Base-by-base conservation (phyloP, 2,797 vertebrate genomes). In the Xenopus petersii region DNA sequence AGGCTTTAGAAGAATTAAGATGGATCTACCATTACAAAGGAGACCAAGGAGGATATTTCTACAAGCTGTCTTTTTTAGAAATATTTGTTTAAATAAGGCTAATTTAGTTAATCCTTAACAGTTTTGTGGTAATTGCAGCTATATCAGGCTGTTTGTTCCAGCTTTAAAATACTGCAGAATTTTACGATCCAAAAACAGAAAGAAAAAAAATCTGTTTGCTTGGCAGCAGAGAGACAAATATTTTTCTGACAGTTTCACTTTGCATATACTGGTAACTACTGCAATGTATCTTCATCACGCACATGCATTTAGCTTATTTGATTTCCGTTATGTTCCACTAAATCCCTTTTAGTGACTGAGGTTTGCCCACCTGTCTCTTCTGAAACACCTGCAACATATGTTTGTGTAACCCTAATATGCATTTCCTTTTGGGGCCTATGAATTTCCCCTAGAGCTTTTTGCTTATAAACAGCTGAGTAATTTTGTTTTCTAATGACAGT, bases 291-390 rank as follows among this genome's bases (percentile, higher is more conserved):
- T 13, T 8, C 83, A 81, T 86, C 69, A 70, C 77, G 85, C 81
- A 80, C 79, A 79, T 79, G 81, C 75, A 75, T 83, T 84, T 83
- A 88, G 85, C 87, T 88, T 87, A 83, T 87, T 88, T 88, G 80
- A 81, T 89, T 89, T 86, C 87, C 84, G 83, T 92, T 93, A 91
- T 82, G 87, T 89, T 91, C 87, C 88, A 83, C 82, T 81, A 89
- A 80, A 61, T 81, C 83, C 85, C 84, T 74, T 89, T 87, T 84
- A 88, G 78, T 83, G 83, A 79, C 80, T 86, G 81, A 87, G 83
- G 80, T 84, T 86, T 88, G 89, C 90, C 91, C 91, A 88, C 89
- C 88, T 92, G 91, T 87, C 88, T 87, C 82, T 85, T 87, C 87
- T 83, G 86, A 90, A 90, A 88, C 87, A 86, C 87, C 89, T 89